phyloP scores from a whole-genome alignment of 2,888 invertebrate species.

The Nomada fabriciana region DNA sequence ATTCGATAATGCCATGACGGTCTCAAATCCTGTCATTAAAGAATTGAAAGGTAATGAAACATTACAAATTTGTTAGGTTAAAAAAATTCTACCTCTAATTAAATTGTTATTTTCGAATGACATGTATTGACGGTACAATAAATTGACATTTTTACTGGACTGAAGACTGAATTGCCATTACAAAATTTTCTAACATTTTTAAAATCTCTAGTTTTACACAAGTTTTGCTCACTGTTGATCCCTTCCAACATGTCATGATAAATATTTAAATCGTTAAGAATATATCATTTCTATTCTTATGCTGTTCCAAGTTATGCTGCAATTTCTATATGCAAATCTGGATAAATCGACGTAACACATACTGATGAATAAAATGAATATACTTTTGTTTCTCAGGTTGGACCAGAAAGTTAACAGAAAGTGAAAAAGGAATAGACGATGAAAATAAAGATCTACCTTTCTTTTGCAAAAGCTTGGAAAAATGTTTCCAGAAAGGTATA shows the following conservation, averaged over 20 bases:
- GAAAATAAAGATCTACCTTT: constrained; percentile 84
- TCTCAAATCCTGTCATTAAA: constrained; percentile 87
- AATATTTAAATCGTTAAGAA: background rate
- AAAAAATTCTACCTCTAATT: background rate
- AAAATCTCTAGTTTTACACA: too few relatives aligned
- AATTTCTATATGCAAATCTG: background rate
- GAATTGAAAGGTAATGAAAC: constrained; percentile 86
- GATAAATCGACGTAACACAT: background rate
- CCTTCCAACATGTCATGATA: too few relatives aligned
- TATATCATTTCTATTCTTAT: background rate
- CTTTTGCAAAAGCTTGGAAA: constrained; percentile 86
- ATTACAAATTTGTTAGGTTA: constrained; percentile 42
- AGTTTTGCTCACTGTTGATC: background rate
- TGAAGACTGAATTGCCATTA: too few relatives aligned
- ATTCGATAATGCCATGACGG: constrained; percentile 85
- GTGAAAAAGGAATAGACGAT: constrained; percentile 84
- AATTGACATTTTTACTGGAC: too few relatives aligned
- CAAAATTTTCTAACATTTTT: too few relatives aligned
- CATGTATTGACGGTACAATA: too few relatives aligned
- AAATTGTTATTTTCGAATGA: background rate
- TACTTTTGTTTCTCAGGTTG: constrained; percentile 78
- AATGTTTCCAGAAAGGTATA: constrained; percentile 86
- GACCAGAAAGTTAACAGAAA: constrained; percentile 83
- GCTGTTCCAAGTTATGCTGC: background rate
- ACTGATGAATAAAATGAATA: background rate